Evolutionary conservation across 2,113 vertebrate genomes (phyloP).

Genomic region (Tragelaphus scriptus): DNA sequence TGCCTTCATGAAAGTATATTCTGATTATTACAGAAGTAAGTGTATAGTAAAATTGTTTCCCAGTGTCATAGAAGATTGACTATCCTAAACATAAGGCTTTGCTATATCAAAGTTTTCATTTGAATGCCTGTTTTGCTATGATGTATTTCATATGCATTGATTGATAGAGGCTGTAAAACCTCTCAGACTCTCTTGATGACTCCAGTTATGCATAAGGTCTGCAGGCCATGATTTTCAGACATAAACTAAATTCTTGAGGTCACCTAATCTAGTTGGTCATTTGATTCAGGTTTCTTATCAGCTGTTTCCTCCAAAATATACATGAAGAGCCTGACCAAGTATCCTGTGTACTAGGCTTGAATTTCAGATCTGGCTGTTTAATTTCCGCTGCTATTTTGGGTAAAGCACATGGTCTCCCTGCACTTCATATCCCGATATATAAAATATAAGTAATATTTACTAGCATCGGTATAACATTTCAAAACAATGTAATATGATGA

Average conservation of each 20-base stretch:
- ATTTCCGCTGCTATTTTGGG: neutral
- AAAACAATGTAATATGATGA: neutral
- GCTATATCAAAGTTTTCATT: neutral
- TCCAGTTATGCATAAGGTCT: neutral
- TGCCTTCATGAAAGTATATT: neutral
- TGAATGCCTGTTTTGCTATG: neutral
- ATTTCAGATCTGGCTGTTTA: neutral
- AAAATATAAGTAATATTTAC: neutral
- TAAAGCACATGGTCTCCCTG: neutral
- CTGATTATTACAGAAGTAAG: neutral
- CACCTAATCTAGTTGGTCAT: neutral
- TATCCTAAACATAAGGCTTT: neutral
- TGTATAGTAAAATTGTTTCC: neutral
- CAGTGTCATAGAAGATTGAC: neutral
- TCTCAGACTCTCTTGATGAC: neutral
- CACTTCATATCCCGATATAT: neutral
- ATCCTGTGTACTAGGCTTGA: neutral
- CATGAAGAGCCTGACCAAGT: neutral
- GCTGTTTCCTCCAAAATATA: neutral
- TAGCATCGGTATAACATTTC: neutral
- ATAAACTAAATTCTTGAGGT: neutral
- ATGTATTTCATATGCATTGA: neutral
- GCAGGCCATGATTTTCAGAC: neutral
- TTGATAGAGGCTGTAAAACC: neutral
- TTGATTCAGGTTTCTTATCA: neutral